Base-by-base conservation (phyloP, 1,140 invertebrate genomes). In the Brachionus angularis region DNA sequence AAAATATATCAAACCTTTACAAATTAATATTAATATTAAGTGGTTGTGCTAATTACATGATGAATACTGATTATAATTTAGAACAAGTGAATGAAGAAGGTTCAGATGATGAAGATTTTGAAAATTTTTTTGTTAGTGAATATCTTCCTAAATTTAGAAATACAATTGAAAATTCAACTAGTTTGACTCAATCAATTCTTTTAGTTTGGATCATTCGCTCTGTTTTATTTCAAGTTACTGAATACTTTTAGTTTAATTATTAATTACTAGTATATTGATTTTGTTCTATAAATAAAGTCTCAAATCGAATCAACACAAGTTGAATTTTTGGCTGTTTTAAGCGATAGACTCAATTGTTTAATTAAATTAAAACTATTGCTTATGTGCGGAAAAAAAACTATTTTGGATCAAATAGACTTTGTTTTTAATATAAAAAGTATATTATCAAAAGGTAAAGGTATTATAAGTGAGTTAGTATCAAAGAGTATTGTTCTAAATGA, bases 391-490 rank as follows among this genome's bases (percentile, higher is more conserved):
- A 46, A 27, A 2, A 42, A 67, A 34, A 47, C 62, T 5, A 27
- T 67, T 7, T 27, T 67, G 10, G 1, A 67, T 23, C 16, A 18
- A 31, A 67, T 67, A 34, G 62, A 67, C 14, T 47, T 67, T 12
- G 62, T 47, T 16, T 67, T 47, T 67, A 67, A 46, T 33, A 16
- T 67, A 14, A 33, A 23, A 33, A 67, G 47, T 23, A 47, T 67
- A 21, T 23, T 67, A 5, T 34, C 10, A 18, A 47, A 23, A 47
- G 62, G 62, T 10, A 67, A 47, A 67, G 62, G 62, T 14, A 47
- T 67, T 27, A n/a, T 67, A 14, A 67, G 62, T 50, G 62, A 67
- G 31, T 50, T 67, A 29, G 16, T 33, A 18, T 46, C 62, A 31
- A 67, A 29, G 36, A 39, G 47, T 50, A 27, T 67, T 14, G 42